Evolutionary conservation across 2,797 vertebrate genomes (phyloP), one percentile per base, ranked within the genome.

Genomic region (Enteromius paludinosus): DNA sequence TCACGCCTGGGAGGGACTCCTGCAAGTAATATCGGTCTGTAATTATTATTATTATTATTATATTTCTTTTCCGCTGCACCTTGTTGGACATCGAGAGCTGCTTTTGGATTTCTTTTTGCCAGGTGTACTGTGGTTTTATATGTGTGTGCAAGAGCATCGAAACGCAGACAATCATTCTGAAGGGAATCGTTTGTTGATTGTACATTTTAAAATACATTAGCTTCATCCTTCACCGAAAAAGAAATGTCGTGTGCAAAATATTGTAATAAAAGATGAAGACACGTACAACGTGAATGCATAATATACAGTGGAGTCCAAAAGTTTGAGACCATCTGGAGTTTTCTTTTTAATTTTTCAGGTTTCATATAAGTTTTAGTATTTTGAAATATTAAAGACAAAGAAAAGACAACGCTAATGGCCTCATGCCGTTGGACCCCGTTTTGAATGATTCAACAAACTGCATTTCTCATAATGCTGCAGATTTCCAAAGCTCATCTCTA

Each of bases 151-250:
- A 75, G 88, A 90, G 87, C 87, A 86, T 90, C 84, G 86, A 91
- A 93, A 90, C 80, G 76, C 78, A 84, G 93, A 95, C 94, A 95
- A 95, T 95, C 93, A 93, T 93, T 93, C 90, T 49, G 17, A 76
- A 33, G 56, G 28, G 28, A 49, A 23, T 71, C 18, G 20, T 35
- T 71, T 30, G 72, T 74, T 59, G 52, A 17, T 74, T 74, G 72
- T 38, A 56, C 52, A 74, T 56, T 74, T 56, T 74, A 56, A 74
- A 74, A 56, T 54, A 56, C 25, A 66, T 68, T 68, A 49, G 54
- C 30, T 69, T 79, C 45, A 68, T 66, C 45, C 6, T 38, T 66
- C 20, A 12, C 47, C 23, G 12, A 38, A 56, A 78, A 23, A 54
- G 2, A 3, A 14, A 20, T 33, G 5, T 25, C 17, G 5, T 68